Base-by-base conservation (phyloP, 1,140 invertebrate genomes). In the Paracyclopina nana region DNA sequence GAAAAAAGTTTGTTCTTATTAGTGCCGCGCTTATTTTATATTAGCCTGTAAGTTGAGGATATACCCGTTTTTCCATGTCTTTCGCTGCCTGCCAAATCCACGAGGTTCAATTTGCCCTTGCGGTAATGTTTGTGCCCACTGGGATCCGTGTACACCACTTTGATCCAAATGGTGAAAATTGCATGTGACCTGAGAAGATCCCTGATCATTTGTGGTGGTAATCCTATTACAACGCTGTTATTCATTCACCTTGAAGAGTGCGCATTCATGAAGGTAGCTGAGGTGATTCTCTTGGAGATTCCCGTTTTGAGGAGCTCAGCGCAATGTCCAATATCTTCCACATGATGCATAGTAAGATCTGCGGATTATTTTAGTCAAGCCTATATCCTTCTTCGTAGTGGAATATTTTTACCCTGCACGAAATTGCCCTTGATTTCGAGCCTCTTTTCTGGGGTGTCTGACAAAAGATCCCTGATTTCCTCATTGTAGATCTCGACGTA, bases 221-320 rank as follows among this genome's bases (percentile, higher is more conserved):
- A n/a, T n/a, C n/a, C n/a, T n/a, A n/a, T n/a, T n/a, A n/a, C n/a
- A n/a, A n/a, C n/a, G n/a, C n/a, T n/a, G n/a, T n/a, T n/a, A n/a
- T n/a, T n/a, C n/a, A n/a, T n/a, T n/a, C n/a, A n/a, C n/a, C 46
- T 25, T 28, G 46, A 48, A n/a, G 46, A 48, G 27, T 48, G 46
- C 2, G 46, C 22, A 28, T 48, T 48, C 46, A 48, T 48, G 9
- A 27, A 27, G 3, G 46, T 48, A 14, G 46, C 46, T 6, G 46
- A 48, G 22, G 46, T 48, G 9, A 48, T 27, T 30, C 46, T 25
- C 16, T 48, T 48, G 14, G 46, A 22, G 6, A 48, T 16, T 14
- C 46, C 46, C 16, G 18, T 14, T 4, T 27, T 25, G 3, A 48
- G 22, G n/a, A 28, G 16, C 5, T 48, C 22, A 6, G 46, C 46